phyloP scores from a whole-genome alignment of 2,888 invertebrate genomes.

The Synanthedon andrenaeformis region DNA sequence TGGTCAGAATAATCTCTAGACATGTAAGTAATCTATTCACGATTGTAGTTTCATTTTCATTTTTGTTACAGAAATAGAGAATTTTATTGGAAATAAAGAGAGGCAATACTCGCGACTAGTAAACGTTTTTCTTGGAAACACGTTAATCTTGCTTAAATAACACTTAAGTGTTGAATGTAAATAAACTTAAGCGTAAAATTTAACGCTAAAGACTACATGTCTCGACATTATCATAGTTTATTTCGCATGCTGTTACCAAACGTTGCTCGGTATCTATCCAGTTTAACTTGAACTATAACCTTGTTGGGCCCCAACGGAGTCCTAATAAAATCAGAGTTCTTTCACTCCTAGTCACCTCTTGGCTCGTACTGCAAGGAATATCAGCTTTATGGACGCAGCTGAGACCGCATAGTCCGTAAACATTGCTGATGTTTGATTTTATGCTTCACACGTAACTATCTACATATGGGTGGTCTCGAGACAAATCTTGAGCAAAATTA shows the following conservation, averaged over 20 bases:
- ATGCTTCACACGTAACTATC: neutral
- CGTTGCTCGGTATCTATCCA: conserved; percentile 28
- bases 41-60: no score
- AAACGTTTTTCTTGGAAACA: no score
- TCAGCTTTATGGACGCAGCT: conserved; percentile 47
- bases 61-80: no score
- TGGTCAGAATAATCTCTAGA: no score
- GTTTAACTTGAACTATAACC: conserved; percentile 17
- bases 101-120: no score
- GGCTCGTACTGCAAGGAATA: conserved; percentile 43
- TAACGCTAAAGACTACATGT: conserved; percentile 42
- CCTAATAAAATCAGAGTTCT: conserved; percentile 21
- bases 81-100: no score
- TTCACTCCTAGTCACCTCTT: conserved; percentile 23
- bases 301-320: conserved; percentile 4
- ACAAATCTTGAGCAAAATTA: no score
- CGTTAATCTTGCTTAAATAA: no score
- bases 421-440: conserved; percentile 35
- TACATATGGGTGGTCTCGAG: conserved; percentile 2
- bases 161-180: neutral
- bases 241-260: conserved; percentile 50
- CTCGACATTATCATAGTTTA: conserved; percentile 55
- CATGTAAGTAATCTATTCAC: no score
- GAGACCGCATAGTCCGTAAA: conserved; percentile 44
- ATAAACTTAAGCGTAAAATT: conserved; percentile 23